Evolutionary conservation across 1,140 invertebrate species (phyloP).

Genomic region (Camponotus floridanus): DNA sequence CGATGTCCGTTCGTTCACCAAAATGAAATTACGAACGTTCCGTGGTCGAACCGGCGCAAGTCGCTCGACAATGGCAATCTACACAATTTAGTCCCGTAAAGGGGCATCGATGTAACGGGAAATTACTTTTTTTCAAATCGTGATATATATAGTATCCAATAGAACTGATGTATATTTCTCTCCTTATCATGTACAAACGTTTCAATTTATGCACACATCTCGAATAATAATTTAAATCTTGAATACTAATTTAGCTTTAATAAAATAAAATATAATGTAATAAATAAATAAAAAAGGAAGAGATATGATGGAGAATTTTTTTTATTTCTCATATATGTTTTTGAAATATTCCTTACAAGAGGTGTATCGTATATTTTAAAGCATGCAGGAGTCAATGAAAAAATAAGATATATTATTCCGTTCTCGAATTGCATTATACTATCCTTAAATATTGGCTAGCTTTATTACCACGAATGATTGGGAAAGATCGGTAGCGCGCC

Average conservation of each 20-base stretch:
- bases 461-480: slow-evolving; percentile 9
- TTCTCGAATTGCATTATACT: neutral
- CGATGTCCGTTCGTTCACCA: slow-evolving; percentile 6
- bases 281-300: neutral
- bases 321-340: neutral
- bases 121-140: slow-evolving; percentile 5
- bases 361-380: neutral
- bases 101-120: neutral
- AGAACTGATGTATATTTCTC: neutral
- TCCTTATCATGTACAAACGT: neutral
- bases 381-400: neutral
- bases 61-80: slow-evolving; percentile 33
- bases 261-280: too few relatives aligned
- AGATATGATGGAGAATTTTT: neutral
- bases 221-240: neutral
- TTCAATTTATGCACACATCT: neutral
- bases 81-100: neutral
- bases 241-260: too few relatives aligned
- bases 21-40: slow-evolving; percentile 58
- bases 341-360: too few relatives aligned
- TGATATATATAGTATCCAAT: too few relatives aligned
- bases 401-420: neutral
- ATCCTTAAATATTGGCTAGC: slow-evolving; percentile 13
- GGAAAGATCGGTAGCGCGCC: neutral
- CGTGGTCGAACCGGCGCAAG: slow-evolving; percentile 31